Base-by-base conservation (phyloP, 2,113 vertebrate species). In the Ctenodactylus gundi region DNA sequence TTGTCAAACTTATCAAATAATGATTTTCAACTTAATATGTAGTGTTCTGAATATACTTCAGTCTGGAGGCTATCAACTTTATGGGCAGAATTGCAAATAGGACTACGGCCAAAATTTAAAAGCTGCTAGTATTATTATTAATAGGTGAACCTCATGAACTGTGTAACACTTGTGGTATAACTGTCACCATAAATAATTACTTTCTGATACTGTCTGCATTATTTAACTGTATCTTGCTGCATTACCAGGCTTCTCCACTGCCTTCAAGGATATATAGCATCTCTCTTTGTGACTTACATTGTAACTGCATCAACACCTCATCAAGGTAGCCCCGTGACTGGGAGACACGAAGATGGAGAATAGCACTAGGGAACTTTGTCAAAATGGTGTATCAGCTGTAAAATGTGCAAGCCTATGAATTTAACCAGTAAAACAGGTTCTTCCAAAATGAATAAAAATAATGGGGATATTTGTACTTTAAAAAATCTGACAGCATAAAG, bases 61-160 rank as follows among this genome's bases (percentile, higher is more conserved):
- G 29, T 10, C 13, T 55, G 31, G 20, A 90, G n/a, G 53, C 18
- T 58, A 64, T 23, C 27, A 51, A 64, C 5, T 64, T 44, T 78
- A 85, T 9, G 77, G 7, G 10, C 36, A 78, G 60, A 91, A 87
- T 0, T 31, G 53, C 23, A 95, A 77, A 58, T 55, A 91, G 75
- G 34, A 27, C 91, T 68, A 67, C 11, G 57, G 67, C 70, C 29
- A 70, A 29, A 57, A 70, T 53, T 44, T 36, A 70, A 3, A 76
- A 85, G 64, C 15, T 49, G 49, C 75, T 93, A 73, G 44, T 12
- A 7, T 67, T 68, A 55, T 23, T 65, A 93, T 92, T 95, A 3
- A 77, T 96, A 92, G 92, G 49, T 88, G 68, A 94, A 90, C 34
- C 10, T 17, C 6, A 39, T 77, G 70, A 89, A 88, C n/a, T 82